A percentile compares a stretch with the other conserved stretches of the same genome.
Conservation (phyloP, 2,113 vertebrate species). For the Bujurquina vittata region DNA sequence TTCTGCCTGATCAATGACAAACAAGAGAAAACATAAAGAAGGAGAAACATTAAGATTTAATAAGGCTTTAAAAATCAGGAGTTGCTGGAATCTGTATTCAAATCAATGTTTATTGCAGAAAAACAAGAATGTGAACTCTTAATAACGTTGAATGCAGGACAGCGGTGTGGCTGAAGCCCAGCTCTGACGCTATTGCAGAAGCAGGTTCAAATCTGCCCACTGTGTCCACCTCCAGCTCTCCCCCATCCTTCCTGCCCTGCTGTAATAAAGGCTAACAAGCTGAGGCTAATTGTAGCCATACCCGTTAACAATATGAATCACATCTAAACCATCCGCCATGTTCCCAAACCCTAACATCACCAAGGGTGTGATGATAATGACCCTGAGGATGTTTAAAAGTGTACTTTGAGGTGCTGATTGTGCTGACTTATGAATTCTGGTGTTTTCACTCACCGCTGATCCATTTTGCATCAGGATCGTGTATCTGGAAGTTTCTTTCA, state of each 20-base stretch:
- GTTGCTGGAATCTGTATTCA: background rate
- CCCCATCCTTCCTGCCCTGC: too few relatives aligned
- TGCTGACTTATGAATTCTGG: background rate
- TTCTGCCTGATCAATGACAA: background rate
- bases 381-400: too few relatives aligned
- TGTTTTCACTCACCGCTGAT: slow-evolving; percentile 85
- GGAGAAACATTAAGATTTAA: background rate
- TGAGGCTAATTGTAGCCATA: too few relatives aligned
- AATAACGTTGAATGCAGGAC: background rate
- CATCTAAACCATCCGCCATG: too few relatives aligned
- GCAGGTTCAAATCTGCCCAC: too few relatives aligned
- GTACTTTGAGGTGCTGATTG: background rate
- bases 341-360: too few relatives aligned
- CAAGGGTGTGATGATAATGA: too few relatives aligned
- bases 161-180: background rate
- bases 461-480: slow-evolving; percentile 90
- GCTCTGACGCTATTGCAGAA: too few relatives aligned
- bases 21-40: background rate
- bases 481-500: slow-evolving; percentile 84
- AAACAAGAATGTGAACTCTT: background rate
- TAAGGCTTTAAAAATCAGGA: background rate
- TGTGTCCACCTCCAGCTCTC: too few relatives aligned
- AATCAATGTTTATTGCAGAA: background rate
- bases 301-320: too few relatives aligned
- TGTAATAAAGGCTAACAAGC: background rate